phyloP scores from a whole-genome alignment of 2,888 invertebrate genomes.

The Aphodius granarius region DNA sequence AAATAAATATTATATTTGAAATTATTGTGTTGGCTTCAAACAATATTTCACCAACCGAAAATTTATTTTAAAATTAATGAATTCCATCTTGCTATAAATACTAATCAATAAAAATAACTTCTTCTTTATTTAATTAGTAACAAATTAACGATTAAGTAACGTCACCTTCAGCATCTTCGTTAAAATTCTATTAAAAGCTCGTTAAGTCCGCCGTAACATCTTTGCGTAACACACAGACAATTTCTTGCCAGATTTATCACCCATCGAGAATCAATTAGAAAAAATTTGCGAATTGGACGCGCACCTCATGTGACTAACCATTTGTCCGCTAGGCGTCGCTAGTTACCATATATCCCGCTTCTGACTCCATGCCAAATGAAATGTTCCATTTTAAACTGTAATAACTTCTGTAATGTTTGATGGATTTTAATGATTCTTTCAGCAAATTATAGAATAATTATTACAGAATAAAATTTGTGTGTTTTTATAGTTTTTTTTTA shows the following conservation, averaged over 20 bases:
- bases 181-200: background rate
- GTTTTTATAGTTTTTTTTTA: too few relatives aligned
- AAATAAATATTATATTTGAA: too few relatives aligned
- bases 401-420: too few relatives aligned
- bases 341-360: background rate
- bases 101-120: background rate
- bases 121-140: background rate
- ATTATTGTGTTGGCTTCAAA: too few relatives aligned
- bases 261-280: background rate
- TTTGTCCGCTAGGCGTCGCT: background rate
- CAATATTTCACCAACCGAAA: too few relatives aligned
- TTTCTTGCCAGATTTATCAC: background rate
- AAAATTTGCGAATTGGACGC: background rate
- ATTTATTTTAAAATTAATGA: too few relatives aligned
- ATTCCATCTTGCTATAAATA: too few relatives aligned
- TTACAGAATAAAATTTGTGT: too few relatives aligned
- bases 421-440: too few relatives aligned
- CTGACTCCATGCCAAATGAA: too few relatives aligned
- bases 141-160: background rate
- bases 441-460: too few relatives aligned
- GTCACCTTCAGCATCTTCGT: background rate
- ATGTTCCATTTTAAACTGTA: too few relatives aligned
- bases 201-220: background rate
- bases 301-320: background rate
- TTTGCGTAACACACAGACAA: background rate